These are phyloP conservation scores for Conus ventricosus DNA, from an alignment of 1,140 invertebrate genomes.

Conservation along the genomic window DNA sequence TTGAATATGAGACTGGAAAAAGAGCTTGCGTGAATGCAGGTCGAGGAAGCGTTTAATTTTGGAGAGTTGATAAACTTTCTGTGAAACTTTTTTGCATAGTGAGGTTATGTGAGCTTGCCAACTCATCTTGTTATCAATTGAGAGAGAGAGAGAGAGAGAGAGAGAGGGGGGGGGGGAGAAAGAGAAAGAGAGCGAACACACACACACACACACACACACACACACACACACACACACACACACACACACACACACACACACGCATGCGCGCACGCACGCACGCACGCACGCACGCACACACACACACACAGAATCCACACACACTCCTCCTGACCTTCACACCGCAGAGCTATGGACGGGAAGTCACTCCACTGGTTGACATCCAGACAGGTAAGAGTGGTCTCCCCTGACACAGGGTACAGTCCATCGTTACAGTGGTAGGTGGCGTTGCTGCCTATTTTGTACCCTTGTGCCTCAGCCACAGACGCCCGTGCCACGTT, in stretches of 20 bases:
- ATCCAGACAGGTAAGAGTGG: not conserved
- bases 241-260: constrained; percentile 10
- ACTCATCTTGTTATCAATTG: too few relatives aligned
- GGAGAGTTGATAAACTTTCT: too few relatives aligned
- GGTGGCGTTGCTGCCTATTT: not conserved
- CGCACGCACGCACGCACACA: not conserved
- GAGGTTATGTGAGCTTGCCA: too few relatives aligned
- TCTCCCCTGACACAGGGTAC: not conserved
- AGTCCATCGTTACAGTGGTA: not conserved
- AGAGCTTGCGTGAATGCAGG: too few relatives aligned
- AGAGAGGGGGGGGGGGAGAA: too few relatives aligned
- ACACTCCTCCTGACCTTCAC: not conserved
- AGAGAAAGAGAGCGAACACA: not conserved
- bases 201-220: not conserved
- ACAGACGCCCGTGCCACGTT: not conserved
- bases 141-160: too few relatives aligned
- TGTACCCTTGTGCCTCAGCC: not conserved
- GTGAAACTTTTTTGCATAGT: too few relatives aligned
- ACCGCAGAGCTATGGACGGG: not conserved
- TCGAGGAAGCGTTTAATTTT: too few relatives aligned
- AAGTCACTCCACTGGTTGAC: not conserved
- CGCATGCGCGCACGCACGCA: not conserved
- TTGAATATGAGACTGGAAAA: too few relatives aligned
- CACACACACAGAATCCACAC: not conserved
- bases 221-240: not conserved